Percentiles rank a stretch among this genome's conserved stretches.
Evolutionary conservation across 1,140 invertebrate genomes (phyloP).

Genomic region (Rhagoletis zephyria): DNA sequence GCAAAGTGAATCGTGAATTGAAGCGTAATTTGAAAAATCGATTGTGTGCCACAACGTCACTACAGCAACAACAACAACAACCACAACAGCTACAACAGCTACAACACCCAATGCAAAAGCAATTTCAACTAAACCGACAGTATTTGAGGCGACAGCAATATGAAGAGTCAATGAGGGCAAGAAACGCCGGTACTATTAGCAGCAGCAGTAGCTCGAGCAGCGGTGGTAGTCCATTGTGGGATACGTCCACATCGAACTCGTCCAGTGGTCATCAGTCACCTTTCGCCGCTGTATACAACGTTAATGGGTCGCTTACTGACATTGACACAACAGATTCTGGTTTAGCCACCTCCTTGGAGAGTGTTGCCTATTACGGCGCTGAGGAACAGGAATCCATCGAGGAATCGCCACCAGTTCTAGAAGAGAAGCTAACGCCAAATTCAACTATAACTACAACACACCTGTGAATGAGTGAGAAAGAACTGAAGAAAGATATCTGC

Average conservation of each 20-base stretch:
- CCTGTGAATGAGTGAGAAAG: not conserved
- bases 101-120: slow-evolving; percentile 53
- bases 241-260: slow-evolving; percentile 16
- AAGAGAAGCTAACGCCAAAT: slow-evolving; percentile 58
- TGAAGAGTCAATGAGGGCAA: slow-evolving; percentile 25
- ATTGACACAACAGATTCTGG: not conserved
- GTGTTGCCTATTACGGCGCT: slow-evolving; percentile 16
- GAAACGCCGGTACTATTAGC: slow-evolving; percentile 32
- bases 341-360: not conserved
- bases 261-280: slow-evolving; percentile 28
- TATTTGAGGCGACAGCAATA: slow-evolving; percentile 50
- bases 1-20: slow-evolving; percentile 65
- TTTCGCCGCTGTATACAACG: not conserved
- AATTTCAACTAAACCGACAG: slow-evolving; percentile 47
- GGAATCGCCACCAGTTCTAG: not conserved
- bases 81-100: slow-evolving; percentile 11
- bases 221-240: slow-evolving; percentile 21
- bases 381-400: slow-evolving; percentile 4
- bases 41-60: slow-evolving; percentile 60
- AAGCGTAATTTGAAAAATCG: slow-evolving; percentile 65
- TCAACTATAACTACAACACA: slow-evolving; percentile 53
- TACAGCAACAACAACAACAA: slow-evolving; percentile 58
- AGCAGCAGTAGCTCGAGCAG: slow-evolving; percentile 35
- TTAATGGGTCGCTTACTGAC: not conserved
- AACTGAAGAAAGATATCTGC: not conserved